Base-by-base conservation (phyloP, 2,888 invertebrate genomes). In the Ophioninae sp. region DNA sequence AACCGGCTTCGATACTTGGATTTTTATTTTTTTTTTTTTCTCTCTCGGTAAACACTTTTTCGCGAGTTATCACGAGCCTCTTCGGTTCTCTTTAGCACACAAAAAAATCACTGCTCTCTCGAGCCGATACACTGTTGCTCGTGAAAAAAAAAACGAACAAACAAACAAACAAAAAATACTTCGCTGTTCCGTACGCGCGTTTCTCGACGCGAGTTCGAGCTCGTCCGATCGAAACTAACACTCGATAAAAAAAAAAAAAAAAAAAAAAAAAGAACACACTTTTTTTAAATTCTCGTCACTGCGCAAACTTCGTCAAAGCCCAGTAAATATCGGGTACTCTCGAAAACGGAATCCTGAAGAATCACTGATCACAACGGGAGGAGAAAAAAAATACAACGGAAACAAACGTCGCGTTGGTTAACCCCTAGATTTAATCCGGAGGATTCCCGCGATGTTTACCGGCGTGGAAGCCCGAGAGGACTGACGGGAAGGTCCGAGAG, bases 1-100 rank as follows among this genome's bases (percentile, higher is more conserved):
- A 68, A 72, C 83, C 75, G 84, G 83, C 83, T 82, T n/a, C 82
- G 21, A 57, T 41, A 20, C 56, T 73, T 23, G 21, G 23, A 39
- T 68, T 62, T 61, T 84, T 23, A 37, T 23, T n/a, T 57, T 77
- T 8, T 37, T 61, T 84, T 23, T 23, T 23, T n/a, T 57, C 74
- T 8, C 21, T 67, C 13, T 7, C 23, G 6, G 7, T 62, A 62
- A 20, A 23, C 62, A 62, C 62, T 50, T 56, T 64, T 37, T 37
- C 2, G 62, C n/a, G 6, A 10, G 61, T 37, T 21, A 0, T 72
- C 20, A 21, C 17, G 41, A 61, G 7, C 6, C 7, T 41, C 20
- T 10, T 21, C 6, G 7, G 0, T 2, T 21, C 17, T 69, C 5
- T 69, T 17, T 23, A 17, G 10, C 68, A 68, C 68, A 68, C 17